phyloP scores from a whole-genome alignment of 30 jellyfish, hydroid and myxozoan genomes.

The Aurelia aurita complex sp. Pacific region DNA sequence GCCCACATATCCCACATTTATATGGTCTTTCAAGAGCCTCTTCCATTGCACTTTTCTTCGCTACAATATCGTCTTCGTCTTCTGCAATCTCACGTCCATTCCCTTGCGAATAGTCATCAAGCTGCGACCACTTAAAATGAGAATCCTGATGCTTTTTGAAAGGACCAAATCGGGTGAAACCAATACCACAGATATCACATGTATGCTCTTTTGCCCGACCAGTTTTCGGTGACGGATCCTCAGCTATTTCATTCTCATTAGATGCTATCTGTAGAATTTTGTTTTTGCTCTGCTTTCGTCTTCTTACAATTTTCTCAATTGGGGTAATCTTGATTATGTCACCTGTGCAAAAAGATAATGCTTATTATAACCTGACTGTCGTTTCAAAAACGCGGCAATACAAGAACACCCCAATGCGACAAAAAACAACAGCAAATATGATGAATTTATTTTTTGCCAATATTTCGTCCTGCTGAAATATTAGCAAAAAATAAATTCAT shows the following conservation, averaged over 20 bases:
- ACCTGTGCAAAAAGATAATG: no score
- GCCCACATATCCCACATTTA: constrained; percentile 5
- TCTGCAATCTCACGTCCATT: neutral
- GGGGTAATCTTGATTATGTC: no score
- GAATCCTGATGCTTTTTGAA: neutral
- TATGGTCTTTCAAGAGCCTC: neutral
- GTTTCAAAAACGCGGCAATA: no score
- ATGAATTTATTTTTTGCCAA: no score
- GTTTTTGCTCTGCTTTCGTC: constrained; percentile 4
- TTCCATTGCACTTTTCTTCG: neutral
- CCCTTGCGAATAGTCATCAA: neutral
- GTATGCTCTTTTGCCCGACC: neutral
- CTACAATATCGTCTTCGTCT: neutral
- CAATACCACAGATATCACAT: constrained; percentile 1
- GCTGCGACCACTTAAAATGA: neutral
- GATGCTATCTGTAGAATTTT: neutral
- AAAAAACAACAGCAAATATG: no score
- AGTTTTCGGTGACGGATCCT: no score
- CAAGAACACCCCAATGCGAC: no score
- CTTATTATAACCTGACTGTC: no score
- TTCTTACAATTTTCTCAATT: neutral
- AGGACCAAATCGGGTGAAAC: neutral
- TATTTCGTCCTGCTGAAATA: no score
- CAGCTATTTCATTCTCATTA: no score
- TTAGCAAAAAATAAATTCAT: no score